phyloP scores from a whole-genome alignment of 1,140 invertebrate genomes.

The Helicoverpa zea region DNA sequence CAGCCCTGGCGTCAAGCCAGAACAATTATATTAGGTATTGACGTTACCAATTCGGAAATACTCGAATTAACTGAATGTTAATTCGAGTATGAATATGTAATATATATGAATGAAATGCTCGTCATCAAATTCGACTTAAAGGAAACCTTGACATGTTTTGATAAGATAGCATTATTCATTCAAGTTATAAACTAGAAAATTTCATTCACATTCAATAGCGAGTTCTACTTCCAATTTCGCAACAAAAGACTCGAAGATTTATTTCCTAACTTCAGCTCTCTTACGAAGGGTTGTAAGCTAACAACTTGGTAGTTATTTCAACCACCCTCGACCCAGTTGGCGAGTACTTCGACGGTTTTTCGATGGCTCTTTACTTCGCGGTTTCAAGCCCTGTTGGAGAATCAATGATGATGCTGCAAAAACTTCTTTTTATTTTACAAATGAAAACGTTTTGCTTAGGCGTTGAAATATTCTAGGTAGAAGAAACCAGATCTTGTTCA shows the following conservation, averaged over 20 bases:
- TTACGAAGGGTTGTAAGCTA: slow-evolving; percentile 2
- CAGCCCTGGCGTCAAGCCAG: background rate
- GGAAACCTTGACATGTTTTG: slow-evolving; percentile 24
- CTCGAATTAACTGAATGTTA: background rate
- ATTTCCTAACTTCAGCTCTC: background rate
- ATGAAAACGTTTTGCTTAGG: slow-evolving; percentile 13
- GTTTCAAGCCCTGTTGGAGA: slow-evolving; percentile 11
- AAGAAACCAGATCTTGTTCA: background rate
- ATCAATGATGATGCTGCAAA: slow-evolving; percentile 36
- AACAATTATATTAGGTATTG: background rate
- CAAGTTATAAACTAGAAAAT: background rate
- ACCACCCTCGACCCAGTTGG: slow-evolving; percentile 64
- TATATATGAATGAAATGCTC: slow-evolving; percentile 16
- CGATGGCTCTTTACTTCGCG: slow-evolving; percentile 60
- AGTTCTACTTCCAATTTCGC: no score
- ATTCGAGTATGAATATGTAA: no score
- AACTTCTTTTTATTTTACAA: background rate
- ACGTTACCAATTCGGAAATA: background rate
- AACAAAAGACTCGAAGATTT: background rate
- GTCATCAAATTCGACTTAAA: background rate
- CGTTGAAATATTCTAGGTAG: background rate
- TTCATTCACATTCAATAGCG: background rate
- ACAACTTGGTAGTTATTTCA: slow-evolving; percentile 45
- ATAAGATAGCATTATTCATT: slow-evolving; percentile 18
- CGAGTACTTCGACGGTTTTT: slow-evolving; percentile 57